Evolutionary conservation across 1,140 invertebrate species (phyloP).

Genomic region (Stenopsyche tienmushanensis): DNA sequence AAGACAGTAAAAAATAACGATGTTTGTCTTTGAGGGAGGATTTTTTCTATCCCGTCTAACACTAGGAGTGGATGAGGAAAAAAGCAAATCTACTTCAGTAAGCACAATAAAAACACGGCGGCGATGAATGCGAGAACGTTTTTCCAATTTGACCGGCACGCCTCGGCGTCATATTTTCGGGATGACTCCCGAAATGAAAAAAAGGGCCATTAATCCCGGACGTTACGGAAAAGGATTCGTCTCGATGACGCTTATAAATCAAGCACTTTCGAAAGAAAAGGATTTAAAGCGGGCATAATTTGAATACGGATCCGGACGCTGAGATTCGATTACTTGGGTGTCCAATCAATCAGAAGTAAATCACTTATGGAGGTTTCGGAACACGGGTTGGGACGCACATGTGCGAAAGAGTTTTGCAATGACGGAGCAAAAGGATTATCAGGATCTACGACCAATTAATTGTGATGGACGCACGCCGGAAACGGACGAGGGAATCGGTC

Average conservation of each 20-base stretch:
- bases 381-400: background rate
- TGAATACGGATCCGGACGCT: no score
- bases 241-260: no score
- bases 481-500: background rate
- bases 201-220: background rate
- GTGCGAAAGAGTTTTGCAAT: background rate
- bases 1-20: constrained; percentile 18
- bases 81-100: background rate
- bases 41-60: background rate
- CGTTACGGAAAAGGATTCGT: no score
- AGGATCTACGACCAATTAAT: background rate
- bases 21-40: constrained; percentile 12
- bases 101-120: background rate
- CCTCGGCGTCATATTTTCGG: constrained; percentile 16
- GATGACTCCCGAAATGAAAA: constrained; percentile 2
- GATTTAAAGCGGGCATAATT: no score
- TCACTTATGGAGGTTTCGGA: background rate
- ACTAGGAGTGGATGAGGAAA: background rate
- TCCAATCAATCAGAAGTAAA: background rate
- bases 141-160: constrained; percentile 4
- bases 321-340: background rate
- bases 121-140: background rate
- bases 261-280: no score
- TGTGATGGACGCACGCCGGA: background rate
- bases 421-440: background rate